Base-by-base conservation (phyloP, 2,113 vertebrate species). In the Bungarus multicinctus region DNA sequence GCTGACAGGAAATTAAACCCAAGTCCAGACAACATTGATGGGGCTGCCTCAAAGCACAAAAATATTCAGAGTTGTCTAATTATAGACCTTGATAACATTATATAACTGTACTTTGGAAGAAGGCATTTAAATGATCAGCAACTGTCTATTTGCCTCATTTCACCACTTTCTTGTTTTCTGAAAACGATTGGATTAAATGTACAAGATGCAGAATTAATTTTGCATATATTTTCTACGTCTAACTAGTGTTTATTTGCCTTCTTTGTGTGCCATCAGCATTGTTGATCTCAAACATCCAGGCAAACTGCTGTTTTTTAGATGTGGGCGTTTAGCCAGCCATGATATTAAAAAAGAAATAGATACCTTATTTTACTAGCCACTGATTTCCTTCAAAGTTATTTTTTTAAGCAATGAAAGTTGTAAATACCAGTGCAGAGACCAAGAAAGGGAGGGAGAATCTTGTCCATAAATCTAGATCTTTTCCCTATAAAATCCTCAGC, bases 1-100 rank as follows among this genome's bases (percentile, higher is more conserved):
- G 96, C 97, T 97, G 97, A 95, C 97, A 97, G 97, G 97, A 98
- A 98, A 98, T 98, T 97, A 98, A 98, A 98, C 96, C 96, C 87
- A 93, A 97, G 94, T 96, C 96, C 96, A 97, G 96, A 97, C 97
- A 97, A 58, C n/a, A 39, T 60, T 45, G 54, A 55, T 5, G 34
- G 30, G 14, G 11, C 5, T 96, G 94, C 94, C 95, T 96, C 89
- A 81, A 96, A 96, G 96, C 95, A 94, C 95, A 94, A 94, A 94
- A 96, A 96, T 93, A 90, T 60, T 91, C 94, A 92, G 96, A 97
- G 92, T 95, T 96, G 94, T 94, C 69, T 97, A 95, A 97, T 97
- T 96, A 96, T 90, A 90, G 96, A 14, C 30, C 54, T 60, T 94
- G 95, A 96, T 97, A 97, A 55, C 93, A 96, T 96, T 97, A 95